Percentiles rank a stretch among this genome's conserved stretches.
phyloP scores from a whole-genome alignment of 2,888 invertebrate species.

The Cryptus armator region DNA sequence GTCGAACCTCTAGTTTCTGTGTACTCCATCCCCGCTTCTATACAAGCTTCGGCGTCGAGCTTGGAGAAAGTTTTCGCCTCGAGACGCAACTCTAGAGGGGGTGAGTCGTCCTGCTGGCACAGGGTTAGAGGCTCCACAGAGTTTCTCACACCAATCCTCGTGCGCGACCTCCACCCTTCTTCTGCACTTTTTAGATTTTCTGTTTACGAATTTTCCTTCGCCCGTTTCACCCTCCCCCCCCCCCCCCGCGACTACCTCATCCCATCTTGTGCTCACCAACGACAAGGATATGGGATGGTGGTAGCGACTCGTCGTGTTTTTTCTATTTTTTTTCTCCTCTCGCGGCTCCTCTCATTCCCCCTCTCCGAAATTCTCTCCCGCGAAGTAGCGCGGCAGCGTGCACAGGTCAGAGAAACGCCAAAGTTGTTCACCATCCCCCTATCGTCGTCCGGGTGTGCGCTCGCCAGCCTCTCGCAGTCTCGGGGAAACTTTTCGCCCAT shows the following conservation, averaged over 20 bases:
- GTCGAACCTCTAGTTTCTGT: constrained; percentile 46
- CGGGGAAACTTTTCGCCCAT: constrained; percentile 67
- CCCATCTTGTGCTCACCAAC: constrained; percentile 30
- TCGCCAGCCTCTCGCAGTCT: constrained; percentile 34
- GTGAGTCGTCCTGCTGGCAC: constrained; percentile 37
- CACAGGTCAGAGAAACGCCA: constrained; percentile 63
- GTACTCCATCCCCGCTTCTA: constrained; percentile 41
- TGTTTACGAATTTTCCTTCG: constrained; percentile 72
- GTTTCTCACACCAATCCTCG: constrained; percentile 45
- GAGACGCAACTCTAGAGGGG: constrained; percentile 64
- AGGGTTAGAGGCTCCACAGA: background rate
- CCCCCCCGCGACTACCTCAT: constrained; percentile 23
- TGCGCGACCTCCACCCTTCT: constrained; percentile 45
- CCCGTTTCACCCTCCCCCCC: too few relatives aligned
- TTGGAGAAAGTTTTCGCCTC: constrained; percentile 70
- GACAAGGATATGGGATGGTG: constrained; percentile 61
- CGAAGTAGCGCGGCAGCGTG: constrained; percentile 26
- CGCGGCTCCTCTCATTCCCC: background rate
- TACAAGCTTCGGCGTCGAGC: constrained; percentile 62
- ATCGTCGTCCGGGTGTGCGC: constrained; percentile 1
- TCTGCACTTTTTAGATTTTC: constrained; percentile 70
- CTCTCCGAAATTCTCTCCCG: constrained; percentile 12
- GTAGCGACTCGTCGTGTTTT: constrained; percentile 49
- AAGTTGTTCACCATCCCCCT: constrained; percentile 51
- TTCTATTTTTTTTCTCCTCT: constrained; percentile 33